These are phyloP conservation scores for Iselma pallidipennis DNA, from an alignment of 2,888 invertebrate genomes.

Conservation along the genomic window DNA sequence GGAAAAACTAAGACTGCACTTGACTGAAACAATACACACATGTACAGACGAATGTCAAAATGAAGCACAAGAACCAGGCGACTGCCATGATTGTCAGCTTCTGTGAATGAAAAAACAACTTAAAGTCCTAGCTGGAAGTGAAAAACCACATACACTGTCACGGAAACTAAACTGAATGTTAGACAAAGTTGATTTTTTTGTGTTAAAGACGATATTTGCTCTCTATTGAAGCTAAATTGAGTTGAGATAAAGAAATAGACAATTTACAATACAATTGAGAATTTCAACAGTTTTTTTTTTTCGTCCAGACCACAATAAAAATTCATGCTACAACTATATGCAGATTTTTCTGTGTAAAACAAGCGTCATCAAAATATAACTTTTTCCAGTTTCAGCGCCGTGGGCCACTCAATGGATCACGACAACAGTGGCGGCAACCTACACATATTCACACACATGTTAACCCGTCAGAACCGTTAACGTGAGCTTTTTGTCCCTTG, in stretches of 20 bases:
- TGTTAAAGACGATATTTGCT: neutral
- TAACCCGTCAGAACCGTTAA: neutral
- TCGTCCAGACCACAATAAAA: neutral
- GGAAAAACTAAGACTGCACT: conserved; percentile 26
- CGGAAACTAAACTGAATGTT: conserved; percentile 35
- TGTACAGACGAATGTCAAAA: conserved; percentile 34
- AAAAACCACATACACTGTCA: conserved; percentile 35
- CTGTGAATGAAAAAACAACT: conserved; percentile 33
- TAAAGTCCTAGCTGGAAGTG: conserved; percentile 26
- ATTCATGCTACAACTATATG: neutral
- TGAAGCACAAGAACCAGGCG: conserved; percentile 11
- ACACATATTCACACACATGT: neutral
- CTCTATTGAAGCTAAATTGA: neutral
- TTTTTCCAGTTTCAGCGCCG: neutral
- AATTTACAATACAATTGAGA: no score
- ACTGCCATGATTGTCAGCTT: conserved; percentile 5
- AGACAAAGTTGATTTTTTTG: conserved; percentile 18
- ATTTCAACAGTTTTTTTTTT: neutral
- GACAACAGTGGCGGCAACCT: no score
- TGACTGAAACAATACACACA: conserved; percentile 34
- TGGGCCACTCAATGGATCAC: neutral
- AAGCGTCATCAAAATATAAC: neutral
- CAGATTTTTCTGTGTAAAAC: neutral
- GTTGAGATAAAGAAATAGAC: no score
- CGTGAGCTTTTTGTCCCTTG: conserved; percentile 36